Evolutionary conservation across 2,888 invertebrate species (phyloP).

Genomic region (Scaptodrosophila latifasciaeformis): DNA sequence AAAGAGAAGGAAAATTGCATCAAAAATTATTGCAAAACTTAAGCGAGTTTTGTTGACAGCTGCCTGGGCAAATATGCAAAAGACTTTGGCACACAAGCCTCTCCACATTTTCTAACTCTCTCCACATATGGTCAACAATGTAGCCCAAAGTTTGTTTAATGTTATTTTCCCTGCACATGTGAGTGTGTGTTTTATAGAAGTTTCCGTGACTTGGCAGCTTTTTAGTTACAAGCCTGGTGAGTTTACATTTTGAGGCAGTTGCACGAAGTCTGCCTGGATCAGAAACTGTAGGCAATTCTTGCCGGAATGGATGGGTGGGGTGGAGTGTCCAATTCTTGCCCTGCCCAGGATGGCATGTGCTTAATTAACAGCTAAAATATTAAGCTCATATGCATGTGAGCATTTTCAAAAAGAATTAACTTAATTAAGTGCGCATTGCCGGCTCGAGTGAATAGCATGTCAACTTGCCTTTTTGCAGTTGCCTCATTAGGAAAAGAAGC

Average conservation of each 20-base stretch:
- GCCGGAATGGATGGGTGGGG: too few species aligned
- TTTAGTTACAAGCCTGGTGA: constrained; percentile 9
- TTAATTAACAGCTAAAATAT: constrained; percentile 57
- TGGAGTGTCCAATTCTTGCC: too few species aligned
- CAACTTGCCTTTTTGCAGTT: constrained; percentile 36
- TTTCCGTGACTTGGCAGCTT: constrained; percentile 59
- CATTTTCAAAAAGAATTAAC: constrained; percentile 45
- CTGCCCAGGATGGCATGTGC: too few species aligned
- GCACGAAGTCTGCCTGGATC: too few species aligned
- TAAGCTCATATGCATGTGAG: constrained; percentile 1
- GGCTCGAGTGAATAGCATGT: constrained; percentile 43
- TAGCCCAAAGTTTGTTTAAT: constrained; percentile 3
- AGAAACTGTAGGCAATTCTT: too few species aligned
- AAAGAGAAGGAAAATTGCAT: constrained; percentile 12
- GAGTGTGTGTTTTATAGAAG: constrained; percentile 25
- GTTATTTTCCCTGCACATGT: not conserved
- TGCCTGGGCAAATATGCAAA: constrained; percentile 39
- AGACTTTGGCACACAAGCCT: not conserved
- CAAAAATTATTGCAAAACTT: constrained; percentile 46
- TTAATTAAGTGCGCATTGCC: constrained; percentile 54
- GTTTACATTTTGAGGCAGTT: not conserved
- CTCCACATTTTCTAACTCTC: too few species aligned
- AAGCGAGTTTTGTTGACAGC: constrained; percentile 31
- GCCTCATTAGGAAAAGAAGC: constrained; percentile 9
- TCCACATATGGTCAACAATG: not conserved